Evolutionary conservation across 1,140 invertebrate genomes (phyloP).

Genomic region (Limonius californicus): DNA sequence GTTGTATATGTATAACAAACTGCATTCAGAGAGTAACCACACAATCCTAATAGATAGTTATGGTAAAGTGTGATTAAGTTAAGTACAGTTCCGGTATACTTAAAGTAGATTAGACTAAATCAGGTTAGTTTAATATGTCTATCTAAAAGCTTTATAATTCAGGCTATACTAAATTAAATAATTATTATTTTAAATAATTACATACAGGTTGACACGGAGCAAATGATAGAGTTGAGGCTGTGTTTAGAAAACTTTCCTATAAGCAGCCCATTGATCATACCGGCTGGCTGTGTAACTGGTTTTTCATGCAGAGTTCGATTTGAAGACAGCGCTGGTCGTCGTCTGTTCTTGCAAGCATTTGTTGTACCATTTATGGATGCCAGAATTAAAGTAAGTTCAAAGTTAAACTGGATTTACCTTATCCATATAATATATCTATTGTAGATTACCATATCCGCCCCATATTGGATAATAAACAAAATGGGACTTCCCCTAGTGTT

Average conservation of each 20-base stretch:
- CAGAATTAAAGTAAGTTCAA: conserved; percentile 48
- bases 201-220: conserved; percentile 64
- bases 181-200: too few species aligned
- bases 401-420: too few species aligned
- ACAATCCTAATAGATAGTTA: too few species aligned
- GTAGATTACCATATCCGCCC: conserved; percentile 74
- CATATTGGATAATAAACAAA: conserved; percentile 95
- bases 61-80: too few species aligned
- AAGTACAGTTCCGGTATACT: too few species aligned
- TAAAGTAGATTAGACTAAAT: too few species aligned
- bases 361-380: conserved; percentile 39
- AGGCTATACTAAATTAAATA: too few species aligned
- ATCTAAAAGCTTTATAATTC: too few species aligned
- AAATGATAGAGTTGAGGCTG: conserved; percentile 67
- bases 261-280: conserved; percentile 57
- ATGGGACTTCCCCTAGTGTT: conserved; percentile 93
- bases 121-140: too few species aligned
- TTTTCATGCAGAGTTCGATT: conserved; percentile 56
- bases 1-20: too few species aligned
- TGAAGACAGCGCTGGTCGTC: conserved; percentile 66
- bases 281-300: conserved; percentile 47
- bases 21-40: too few species aligned
- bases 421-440: too few species aligned
- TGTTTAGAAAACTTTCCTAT: conserved; percentile 79
- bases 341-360: conserved; percentile 67